Conservation (phyloP, 2,113 vertebrate species). For the Pachypanchax playfairii region DNA sequence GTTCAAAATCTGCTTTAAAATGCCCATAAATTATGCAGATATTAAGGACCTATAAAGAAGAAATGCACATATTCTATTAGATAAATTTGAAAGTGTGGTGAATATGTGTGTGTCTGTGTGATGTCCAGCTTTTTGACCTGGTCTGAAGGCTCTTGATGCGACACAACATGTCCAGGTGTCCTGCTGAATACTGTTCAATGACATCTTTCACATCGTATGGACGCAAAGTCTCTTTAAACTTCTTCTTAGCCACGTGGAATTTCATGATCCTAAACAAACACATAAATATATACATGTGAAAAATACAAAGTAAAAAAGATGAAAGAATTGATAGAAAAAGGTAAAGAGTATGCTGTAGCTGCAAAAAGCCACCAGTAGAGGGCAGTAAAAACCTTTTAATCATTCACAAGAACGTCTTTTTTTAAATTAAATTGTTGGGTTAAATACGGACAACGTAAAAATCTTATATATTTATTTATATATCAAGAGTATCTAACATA, state of each 20-base stretch:
- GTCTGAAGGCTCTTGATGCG: conserved; percentile 98
- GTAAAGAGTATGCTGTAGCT: conserved; percentile 2
- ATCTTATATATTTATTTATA: conserved; percentile 26
- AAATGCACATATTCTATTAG: not conserved
- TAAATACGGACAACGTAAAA: conserved; percentile 34
- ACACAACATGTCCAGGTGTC: conserved; percentile 97
- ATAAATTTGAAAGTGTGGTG: not conserved
- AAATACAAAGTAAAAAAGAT: conserved; percentile 4
- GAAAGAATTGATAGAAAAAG: fast-evolving
- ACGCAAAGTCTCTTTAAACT: conserved; percentile 96
- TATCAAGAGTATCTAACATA: conserved; percentile 10
- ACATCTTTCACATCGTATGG: conserved; percentile 99
- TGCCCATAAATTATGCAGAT: not conserved
- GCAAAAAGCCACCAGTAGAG: conserved; percentile 53
- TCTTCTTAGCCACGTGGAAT: conserved; percentile 97
- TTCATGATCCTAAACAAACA: conserved; percentile 90
- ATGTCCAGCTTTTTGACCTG: conserved; percentile 80
- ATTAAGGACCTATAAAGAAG: not conserved
- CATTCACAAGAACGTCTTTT: not conserved
- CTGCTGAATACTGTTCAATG: conserved; percentile 98
- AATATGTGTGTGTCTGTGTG: not conserved
- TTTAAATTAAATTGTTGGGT: not conserved
- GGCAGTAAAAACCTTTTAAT: conserved; percentile 44
- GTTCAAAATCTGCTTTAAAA: not conserved
- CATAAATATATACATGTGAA: not conserved